Evolutionary conservation across 2,113 vertebrate species (phyloP).

Genomic region (Thalassoma bifasciatum): DNA sequence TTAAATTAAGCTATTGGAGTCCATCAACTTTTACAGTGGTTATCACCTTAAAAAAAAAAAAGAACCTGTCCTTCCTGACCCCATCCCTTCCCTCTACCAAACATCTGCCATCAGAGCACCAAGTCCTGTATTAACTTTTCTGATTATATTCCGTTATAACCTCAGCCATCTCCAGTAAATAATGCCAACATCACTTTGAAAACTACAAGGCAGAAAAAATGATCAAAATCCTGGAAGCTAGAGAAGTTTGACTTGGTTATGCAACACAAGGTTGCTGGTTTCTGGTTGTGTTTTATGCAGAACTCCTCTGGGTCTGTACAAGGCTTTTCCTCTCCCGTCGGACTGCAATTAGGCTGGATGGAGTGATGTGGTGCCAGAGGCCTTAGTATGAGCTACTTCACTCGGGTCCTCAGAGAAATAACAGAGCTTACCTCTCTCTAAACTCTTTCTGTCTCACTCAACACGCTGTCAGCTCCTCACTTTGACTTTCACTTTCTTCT

Average conservation of each 20-base stretch:
- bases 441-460: slow-evolving; percentile 54
- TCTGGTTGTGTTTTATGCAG: slow-evolving; percentile 66
- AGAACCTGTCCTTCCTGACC: not conserved
- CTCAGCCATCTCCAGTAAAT: slow-evolving; percentile 26
- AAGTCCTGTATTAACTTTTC: not conserved
- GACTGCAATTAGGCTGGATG: slow-evolving; percentile 80
- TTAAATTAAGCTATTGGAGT: not conserved
- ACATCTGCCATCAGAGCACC: not conserved
- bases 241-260: slow-evolving; percentile 64
- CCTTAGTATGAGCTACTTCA: slow-evolving; percentile 77
- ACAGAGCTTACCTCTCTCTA: slow-evolving; percentile 73
- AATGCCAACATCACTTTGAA: slow-evolving; percentile 28
- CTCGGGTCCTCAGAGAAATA: slow-evolving; percentile 76
- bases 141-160: slow-evolving; percentile 17
- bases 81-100: not conserved
- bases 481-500: slow-evolving; percentile 35
- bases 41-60: not conserved
- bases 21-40: not conserved
- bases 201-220: slow-evolving; percentile 23
- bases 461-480: slow-evolving; percentile 23
- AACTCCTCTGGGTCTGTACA: slow-evolving; percentile 71
- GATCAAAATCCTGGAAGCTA: slow-evolving; percentile 50
- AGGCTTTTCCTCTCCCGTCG: slow-evolving; percentile 75
- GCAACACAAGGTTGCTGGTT: slow-evolving; percentile 56
- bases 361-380: slow-evolving; percentile 81